Conservation (phyloP, 1,140 invertebrate genomes). For the Drosophila mojavensis region DNA sequence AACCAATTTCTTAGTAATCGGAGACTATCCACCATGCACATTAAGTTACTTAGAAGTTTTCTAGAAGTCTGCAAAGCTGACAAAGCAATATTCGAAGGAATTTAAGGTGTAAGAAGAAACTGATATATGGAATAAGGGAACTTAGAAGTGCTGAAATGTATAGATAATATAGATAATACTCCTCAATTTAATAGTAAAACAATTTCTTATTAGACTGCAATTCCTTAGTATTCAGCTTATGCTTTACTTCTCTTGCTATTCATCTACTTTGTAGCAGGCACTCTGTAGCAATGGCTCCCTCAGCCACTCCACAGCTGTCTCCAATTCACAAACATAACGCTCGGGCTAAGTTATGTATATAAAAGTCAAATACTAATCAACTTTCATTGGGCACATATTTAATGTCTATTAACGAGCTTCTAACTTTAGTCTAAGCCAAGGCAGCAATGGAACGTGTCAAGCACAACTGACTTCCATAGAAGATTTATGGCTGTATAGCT, state of each 20-base stretch:
- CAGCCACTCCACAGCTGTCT: no score
- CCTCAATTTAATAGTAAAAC: no score
- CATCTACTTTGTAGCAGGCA: no score
- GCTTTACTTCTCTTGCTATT: no score
- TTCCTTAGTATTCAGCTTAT: no score
- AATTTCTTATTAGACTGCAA: no score
- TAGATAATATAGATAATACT: no score
- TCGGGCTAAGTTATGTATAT: background rate
- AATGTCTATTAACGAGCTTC: background rate
- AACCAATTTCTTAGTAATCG: conserved; percentile 68
- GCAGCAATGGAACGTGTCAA: background rate
- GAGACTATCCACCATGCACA: conserved; percentile 17
- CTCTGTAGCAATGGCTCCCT: no score
- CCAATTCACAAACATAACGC: no score
- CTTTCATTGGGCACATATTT: background rate
- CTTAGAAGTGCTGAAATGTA: no score
- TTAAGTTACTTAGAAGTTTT: background rate
- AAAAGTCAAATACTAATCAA: conserved; percentile 3
- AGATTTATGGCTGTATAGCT: background rate
- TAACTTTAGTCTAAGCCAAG: background rate
- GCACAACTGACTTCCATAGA: background rate
- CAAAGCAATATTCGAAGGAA: background rate
- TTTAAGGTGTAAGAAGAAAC: background rate
- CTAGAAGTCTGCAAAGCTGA: background rate
- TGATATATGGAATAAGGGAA: no score